Percentiles rank a stretch among this genome's conserved stretches.
Conservation (phyloP, 2,113 vertebrate species). For the Platichthys stellatus region DNA sequence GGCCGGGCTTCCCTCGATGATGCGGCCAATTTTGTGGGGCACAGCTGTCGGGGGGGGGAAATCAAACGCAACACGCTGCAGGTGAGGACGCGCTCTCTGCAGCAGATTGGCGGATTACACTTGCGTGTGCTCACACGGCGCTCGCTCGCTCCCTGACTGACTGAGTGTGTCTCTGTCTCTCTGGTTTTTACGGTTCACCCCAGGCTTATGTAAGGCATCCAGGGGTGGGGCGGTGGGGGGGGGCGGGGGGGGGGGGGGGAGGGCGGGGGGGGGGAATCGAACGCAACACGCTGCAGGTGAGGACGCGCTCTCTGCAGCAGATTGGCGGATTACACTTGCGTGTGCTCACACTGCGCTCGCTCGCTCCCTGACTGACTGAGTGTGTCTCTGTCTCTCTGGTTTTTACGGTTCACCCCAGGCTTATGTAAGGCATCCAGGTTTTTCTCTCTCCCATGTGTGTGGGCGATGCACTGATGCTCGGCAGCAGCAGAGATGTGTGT, state of each 20-base stretch:
- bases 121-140: conserved; percentile 29
- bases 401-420: conserved; percentile 61
- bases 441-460: conserved; percentile 47
- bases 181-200: conserved; percentile 57
- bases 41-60: conserved; percentile 83
- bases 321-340: conserved; percentile 1
- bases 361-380: conserved; percentile 52
- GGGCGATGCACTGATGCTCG: conserved; percentile 60
- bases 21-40: conserved; percentile 97
- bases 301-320: conserved; percentile 26
- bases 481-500: conserved; percentile 54
- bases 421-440: conserved; percentile 65
- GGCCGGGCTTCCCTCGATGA: conserved; percentile 98
- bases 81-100: conserved; percentile 40
- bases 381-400: conserved; percentile 51
- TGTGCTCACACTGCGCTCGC: conserved; percentile 37
- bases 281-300: conserved; percentile 40
- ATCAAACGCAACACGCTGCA: conserved; percentile 23
- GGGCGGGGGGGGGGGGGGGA: too few species aligned
- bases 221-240: too few species aligned
- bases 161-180: conserved; percentile 55
- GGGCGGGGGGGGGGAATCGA: conserved; percentile 33
- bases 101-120: neutral
- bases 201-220: conserved; percentile 67
- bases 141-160: conserved; percentile 52